phyloP scores from a whole-genome alignment of 2,113 vertebrate genomes.

The Pontoporia blainvillei region DNA sequence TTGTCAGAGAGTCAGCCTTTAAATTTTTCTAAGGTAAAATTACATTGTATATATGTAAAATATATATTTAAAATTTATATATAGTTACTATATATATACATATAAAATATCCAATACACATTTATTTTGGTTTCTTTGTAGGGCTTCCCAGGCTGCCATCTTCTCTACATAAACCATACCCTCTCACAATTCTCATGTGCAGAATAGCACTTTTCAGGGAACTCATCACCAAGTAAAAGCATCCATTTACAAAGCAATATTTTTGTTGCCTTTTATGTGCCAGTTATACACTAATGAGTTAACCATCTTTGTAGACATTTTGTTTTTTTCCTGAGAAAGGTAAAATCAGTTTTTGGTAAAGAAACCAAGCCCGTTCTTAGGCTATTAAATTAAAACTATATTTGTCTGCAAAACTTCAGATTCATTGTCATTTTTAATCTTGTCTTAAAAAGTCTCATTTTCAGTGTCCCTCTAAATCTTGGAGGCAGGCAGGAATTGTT shows the following conservation, averaged over 20 bases:
- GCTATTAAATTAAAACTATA: background rate
- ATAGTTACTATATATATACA: background rate
- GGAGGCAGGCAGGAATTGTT: background rate
- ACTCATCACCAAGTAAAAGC: background rate
- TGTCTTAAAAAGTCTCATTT: background rate
- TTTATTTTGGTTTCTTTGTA: background rate
- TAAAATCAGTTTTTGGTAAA: background rate
- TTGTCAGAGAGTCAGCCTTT: background rate
- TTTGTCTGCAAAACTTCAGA: background rate
- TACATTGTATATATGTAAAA: background rate
- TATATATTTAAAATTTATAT: background rate
- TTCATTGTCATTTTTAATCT: background rate
- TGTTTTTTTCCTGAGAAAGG: background rate
- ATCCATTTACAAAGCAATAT: background rate
- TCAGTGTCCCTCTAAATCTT: background rate
- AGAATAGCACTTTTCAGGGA: background rate
- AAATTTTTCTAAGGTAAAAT: background rate
- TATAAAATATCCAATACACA: background rate
- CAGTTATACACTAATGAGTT: background rate
- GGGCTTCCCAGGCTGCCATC: background rate
- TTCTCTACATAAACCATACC: background rate
- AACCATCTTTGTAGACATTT: background rate
- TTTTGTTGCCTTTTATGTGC: background rate
- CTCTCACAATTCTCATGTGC: background rate
- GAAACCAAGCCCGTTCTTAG: background rate